Percentiles rank a stretch among this genome's conserved stretches.
Conservation (phyloP, 92 coral and sea anemone genomes). For the Montipora capitata region DNA sequence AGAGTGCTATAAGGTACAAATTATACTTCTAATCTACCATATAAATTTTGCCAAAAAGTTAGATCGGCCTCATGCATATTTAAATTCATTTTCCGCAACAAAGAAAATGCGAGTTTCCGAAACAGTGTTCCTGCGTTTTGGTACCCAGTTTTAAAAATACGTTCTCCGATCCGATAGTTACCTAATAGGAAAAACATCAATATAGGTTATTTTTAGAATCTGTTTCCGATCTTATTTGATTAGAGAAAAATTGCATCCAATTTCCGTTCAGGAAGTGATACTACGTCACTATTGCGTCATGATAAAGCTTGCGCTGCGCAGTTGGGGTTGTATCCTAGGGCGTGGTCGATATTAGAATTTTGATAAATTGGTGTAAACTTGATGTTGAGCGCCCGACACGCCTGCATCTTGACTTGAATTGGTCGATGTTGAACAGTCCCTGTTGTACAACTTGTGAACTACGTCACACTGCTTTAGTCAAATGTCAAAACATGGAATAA, state of each 20-base stretch:
- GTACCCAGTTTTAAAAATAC: neutral
- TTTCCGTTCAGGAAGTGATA: conserved; percentile 51
- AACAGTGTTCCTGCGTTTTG: conserved; percentile 25
- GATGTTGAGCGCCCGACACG: conserved; percentile 18
- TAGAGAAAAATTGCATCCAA: neutral
- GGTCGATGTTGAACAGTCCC: neutral
- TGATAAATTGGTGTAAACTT: conserved; percentile 41
- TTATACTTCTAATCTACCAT: no score
- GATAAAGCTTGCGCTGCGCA: neutral
- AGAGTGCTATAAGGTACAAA: no score
- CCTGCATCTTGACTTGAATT: neutral
- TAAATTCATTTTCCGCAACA: no score
- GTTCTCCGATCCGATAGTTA: neutral
- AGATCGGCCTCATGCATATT: no score
- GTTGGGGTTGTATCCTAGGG: conserved; percentile 8
- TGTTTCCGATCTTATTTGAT: neutral
- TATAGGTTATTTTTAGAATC: neutral
- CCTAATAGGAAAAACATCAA: neutral
- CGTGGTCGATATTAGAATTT: conserved; percentile 1
- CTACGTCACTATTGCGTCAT: conserved; percentile 41
- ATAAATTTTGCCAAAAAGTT: no score
- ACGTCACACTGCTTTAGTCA: no score
- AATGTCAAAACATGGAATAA: no score
- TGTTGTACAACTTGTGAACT: no score
- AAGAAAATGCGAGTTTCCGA: conserved; percentile 20